Evolutionary conservation across 1,140 invertebrate species (phyloP).

Genomic region (Limonius californicus): DNA sequence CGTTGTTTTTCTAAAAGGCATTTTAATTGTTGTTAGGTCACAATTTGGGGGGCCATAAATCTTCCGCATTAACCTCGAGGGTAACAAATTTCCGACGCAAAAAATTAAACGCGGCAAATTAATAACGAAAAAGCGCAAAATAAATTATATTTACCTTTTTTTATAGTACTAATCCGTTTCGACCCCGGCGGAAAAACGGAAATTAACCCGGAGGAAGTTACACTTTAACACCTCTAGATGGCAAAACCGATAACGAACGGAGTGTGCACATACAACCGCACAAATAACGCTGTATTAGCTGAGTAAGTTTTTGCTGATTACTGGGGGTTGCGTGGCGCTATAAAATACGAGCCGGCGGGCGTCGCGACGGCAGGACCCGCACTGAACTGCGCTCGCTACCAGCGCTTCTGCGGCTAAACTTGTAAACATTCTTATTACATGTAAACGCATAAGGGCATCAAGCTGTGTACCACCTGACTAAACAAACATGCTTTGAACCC

Average conservation of each 20-base stretch:
- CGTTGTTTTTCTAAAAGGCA: too few species aligned
- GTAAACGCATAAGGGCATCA: constrained; percentile 7
- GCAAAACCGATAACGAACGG: not conserved
- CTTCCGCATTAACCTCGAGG: too few species aligned
- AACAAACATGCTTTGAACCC: not conserved
- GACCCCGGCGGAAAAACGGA: not conserved
- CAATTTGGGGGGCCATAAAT: too few species aligned
- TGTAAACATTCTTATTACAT: constrained; percentile 8
- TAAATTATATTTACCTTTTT: too few species aligned
- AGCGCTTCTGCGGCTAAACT: constrained; percentile 11
- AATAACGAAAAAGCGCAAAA: too few species aligned
- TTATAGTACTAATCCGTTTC: too few species aligned
- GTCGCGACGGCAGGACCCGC: constrained; percentile 1
- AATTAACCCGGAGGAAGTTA: not conserved
- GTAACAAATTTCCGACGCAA: too few species aligned
- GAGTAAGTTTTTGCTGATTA: constrained; percentile 5
- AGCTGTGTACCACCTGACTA: not conserved
- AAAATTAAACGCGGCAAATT: too few species aligned
- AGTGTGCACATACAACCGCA: constrained; percentile 1
- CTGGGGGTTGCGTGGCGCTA: constrained; percentile 6
- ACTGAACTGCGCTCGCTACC: constrained; percentile 2
- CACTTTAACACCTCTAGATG: not conserved
- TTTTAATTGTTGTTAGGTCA: too few species aligned
- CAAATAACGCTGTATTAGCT: constrained; percentile 4
- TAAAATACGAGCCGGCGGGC: constrained; percentile 12